A percentile compares a stretch with the other conserved stretches of the same genome.
Conservation (phyloP, 1,140 invertebrate species). For the Halictus rubicundus region DNA sequence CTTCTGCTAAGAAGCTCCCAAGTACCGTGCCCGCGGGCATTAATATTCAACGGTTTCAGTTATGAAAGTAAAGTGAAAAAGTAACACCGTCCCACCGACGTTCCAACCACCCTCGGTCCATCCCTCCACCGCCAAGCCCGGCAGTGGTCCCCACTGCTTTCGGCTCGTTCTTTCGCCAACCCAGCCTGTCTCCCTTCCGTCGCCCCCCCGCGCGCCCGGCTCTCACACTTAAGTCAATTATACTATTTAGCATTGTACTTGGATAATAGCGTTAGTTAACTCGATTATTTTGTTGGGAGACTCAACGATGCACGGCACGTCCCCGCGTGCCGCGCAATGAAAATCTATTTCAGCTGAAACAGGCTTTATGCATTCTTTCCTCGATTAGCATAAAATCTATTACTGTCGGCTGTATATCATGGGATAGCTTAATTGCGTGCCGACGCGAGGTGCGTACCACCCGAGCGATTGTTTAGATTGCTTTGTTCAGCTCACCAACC, state of each 20-base stretch:
- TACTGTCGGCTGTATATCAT: neutral
- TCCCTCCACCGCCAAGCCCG: too few species aligned
- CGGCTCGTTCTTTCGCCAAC: slow-evolving; percentile 21
- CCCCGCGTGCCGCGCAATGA: slow-evolving; percentile 27
- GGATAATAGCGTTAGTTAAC: slow-evolving; percentile 70
- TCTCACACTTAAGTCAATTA: slow-evolving; percentile 76
- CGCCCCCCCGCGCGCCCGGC: slow-evolving; percentile 35
- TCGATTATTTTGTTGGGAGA: slow-evolving; percentile 66
- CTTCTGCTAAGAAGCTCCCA: slow-evolving; percentile 67
- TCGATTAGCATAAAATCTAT: slow-evolving; percentile 18
- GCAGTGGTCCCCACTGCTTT: slow-evolving; percentile 21
- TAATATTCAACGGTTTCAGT: slow-evolving; percentile 79
- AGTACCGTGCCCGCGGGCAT: slow-evolving; percentile 70
- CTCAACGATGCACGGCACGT: slow-evolving; percentile 52
- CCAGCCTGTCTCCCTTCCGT: slow-evolving; percentile 1
- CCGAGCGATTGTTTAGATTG: neutral
- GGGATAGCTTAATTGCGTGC: neutral
- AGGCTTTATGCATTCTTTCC: slow-evolving; percentile 17
- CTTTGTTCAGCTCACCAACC: neutral
- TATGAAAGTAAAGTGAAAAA: slow-evolving; percentile 80
- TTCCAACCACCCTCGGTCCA: slow-evolving; percentile 13
- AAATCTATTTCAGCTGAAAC: slow-evolving; percentile 37
- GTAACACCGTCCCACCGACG: slow-evolving; percentile 64
- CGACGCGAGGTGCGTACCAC: neutral
- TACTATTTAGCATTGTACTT: slow-evolving; percentile 75